Evolutionary conservation across 2,888 invertebrate genomes (phyloP).

Genomic region (Luffia ferchaultella): DNA sequence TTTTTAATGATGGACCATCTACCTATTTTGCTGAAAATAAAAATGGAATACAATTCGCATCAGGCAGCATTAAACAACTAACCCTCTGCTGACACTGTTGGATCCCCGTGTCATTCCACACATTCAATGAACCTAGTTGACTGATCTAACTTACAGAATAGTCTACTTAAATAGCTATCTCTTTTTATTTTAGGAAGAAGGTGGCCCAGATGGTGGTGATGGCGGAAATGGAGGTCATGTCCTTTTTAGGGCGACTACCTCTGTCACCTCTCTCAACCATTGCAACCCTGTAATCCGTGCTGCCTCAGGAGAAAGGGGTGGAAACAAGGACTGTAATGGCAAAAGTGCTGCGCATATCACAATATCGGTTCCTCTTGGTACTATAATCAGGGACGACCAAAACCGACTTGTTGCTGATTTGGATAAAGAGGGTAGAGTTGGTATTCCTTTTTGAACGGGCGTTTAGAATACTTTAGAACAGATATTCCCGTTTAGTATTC

Average conservation of each 20-base stretch:
- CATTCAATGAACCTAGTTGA: too few species aligned
- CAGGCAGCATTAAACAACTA: too few species aligned
- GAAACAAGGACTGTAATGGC: conserved; percentile 80
- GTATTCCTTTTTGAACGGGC: not conserved
- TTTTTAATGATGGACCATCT: too few species aligned
- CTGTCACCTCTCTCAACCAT: conserved; percentile 76
- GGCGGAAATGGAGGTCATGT: conserved; percentile 97
- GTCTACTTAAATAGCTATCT: too few species aligned
- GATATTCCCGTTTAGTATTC: too few species aligned
- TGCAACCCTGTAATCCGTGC: conserved; percentile 68
- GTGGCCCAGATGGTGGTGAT: conserved; percentile 96
- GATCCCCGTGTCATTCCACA: too few species aligned
- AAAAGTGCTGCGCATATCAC: conserved; percentile 78
- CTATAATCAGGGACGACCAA: conserved; percentile 68
- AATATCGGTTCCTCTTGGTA: conserved; percentile 84
- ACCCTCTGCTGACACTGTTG: too few species aligned
- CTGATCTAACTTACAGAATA: too few species aligned
- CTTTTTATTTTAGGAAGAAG: conserved; percentile 67
- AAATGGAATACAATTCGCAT: too few species aligned
- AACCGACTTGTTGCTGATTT: conserved; percentile 55
- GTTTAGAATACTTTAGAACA: not conserved
- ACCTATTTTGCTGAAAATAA: too few species aligned
- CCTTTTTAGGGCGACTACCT: conserved; percentile 75
- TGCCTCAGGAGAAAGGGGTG: conserved; percentile 68
- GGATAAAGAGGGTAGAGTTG: conserved; percentile 19